Conservation (phyloP, 2,888 invertebrate genomes). For the Rhimphoctona megacephalus region DNA sequence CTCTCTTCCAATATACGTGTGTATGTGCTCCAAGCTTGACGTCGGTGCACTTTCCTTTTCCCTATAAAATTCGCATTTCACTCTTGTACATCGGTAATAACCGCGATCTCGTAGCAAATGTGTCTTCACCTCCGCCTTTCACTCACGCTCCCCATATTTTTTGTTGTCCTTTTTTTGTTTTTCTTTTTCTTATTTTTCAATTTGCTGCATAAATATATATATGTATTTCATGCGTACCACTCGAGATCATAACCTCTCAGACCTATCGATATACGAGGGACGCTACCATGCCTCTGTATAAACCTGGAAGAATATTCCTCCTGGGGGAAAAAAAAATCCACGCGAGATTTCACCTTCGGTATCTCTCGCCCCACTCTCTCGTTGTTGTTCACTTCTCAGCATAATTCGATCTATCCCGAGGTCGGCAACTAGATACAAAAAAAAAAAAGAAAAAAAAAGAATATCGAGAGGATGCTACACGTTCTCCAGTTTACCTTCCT, state of each 20-base stretch:
- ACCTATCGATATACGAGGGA: background rate
- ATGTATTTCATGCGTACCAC: background rate
- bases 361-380: background rate
- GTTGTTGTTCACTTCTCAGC: slow-evolving; percentile 6
- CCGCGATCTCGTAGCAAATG: slow-evolving; percentile 47
- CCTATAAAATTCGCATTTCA: slow-evolving; percentile 62
- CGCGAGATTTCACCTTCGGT: background rate
- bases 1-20: slow-evolving; percentile 6
- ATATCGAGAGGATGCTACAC: slow-evolving; percentile 26
- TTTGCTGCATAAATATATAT: background rate
- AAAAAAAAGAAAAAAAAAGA: background rate
- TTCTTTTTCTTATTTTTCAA: background rate
- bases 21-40: slow-evolving; percentile 6
- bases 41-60: slow-evolving; percentile 63
- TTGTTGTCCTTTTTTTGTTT: background rate
- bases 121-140: slow-evolving; percentile 66
- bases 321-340: slow-evolving; percentile 2
- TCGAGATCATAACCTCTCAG: slow-evolving; percentile 7
- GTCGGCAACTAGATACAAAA: slow-evolving; percentile 2
- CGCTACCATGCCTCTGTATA: background rate
- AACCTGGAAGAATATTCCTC: slow-evolving; percentile 25
- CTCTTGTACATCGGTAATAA: slow-evolving; percentile 56
- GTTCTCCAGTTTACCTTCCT: slow-evolving; percentile 22
- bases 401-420: slow-evolving; percentile 24
- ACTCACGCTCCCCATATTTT: slow-evolving; percentile 55